Conservation (phyloP, 2,113 vertebrate genomes). For the Cepphus grylle region DNA sequence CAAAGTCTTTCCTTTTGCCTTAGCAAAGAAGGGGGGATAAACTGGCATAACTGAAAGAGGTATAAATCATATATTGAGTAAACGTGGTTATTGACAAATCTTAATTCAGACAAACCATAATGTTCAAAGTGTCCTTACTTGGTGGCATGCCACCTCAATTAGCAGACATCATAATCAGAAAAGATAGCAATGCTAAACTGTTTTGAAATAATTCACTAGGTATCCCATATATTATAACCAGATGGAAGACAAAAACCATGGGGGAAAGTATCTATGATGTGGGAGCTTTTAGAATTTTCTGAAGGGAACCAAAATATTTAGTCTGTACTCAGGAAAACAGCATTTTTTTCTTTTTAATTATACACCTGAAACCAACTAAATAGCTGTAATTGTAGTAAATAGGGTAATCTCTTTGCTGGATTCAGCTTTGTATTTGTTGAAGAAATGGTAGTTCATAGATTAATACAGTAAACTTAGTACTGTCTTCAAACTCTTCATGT, state of each 20-base stretch:
- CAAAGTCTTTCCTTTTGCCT: not conserved
- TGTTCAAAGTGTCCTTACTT: not conserved
- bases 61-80: not conserved
- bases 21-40: not conserved
- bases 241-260: not conserved
- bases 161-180: not conserved
- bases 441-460: not conserved
- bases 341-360: not conserved
- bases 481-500: not conserved
- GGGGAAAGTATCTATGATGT: not conserved
- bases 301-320: not conserved
- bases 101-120: not conserved
- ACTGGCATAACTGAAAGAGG: not conserved
- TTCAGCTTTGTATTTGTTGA: not conserved
- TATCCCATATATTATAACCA: not conserved
- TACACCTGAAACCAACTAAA: not conserved
- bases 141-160: not conserved
- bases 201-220: not conserved
- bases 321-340: not conserved
- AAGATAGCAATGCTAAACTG: not conserved
- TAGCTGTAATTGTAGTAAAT: not conserved
- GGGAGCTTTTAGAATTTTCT: not conserved
- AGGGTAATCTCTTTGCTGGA: not conserved
- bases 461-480: not conserved
- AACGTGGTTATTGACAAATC: not conserved